These are phyloP conservation scores for Leptinotarsa peninsularis DNA, from an alignment of 2,888 invertebrate genomes.

Conservation along the genomic window DNA sequence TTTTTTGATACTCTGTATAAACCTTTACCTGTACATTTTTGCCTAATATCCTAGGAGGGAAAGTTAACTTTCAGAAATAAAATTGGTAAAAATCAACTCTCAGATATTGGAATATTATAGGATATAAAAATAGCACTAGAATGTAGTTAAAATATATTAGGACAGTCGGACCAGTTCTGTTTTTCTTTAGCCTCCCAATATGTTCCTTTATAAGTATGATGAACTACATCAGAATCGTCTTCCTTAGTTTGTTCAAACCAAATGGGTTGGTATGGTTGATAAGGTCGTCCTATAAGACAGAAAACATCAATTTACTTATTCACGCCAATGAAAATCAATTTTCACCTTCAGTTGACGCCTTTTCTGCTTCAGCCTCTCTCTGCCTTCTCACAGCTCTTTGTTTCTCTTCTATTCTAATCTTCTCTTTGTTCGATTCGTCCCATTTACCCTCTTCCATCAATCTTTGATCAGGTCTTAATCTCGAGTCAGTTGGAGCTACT, in stretches of 20 bases:
- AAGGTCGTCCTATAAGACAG: slow-evolving; percentile 69
- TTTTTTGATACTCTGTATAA: slow-evolving; percentile 35
- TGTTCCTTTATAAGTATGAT: slow-evolving; percentile 87
- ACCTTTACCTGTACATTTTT: slow-evolving; percentile 38
- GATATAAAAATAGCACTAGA: slow-evolving; percentile 42
- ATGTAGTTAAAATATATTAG: slow-evolving; percentile 82
- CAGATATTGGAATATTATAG: slow-evolving; percentile 25
- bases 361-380: slow-evolving; percentile 84
- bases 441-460: slow-evolving; percentile 95
- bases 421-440: slow-evolving; percentile 91
- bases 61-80: slow-evolving; percentile 22
- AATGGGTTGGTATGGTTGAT: slow-evolving; percentile 80
- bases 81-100: slow-evolving; percentile 17
- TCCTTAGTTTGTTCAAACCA: slow-evolving; percentile 93
- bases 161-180: slow-evolving; percentile 91
- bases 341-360: slow-evolving; percentile 72
- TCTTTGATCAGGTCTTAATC: slow-evolving; percentile 92
- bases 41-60: slow-evolving; percentile 25
- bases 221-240: slow-evolving; percentile 75
- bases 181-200: slow-evolving; percentile 94
- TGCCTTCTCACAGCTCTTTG: slow-evolving; percentile 84
- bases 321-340: neutral
- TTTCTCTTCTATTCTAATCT: slow-evolving; percentile 92
- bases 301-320: slow-evolving; percentile 14
- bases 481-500: slow-evolving; percentile 94